Evolutionary conservation across 2,888 invertebrate species (phyloP).

Genomic region (Mayetiola destructor): DNA sequence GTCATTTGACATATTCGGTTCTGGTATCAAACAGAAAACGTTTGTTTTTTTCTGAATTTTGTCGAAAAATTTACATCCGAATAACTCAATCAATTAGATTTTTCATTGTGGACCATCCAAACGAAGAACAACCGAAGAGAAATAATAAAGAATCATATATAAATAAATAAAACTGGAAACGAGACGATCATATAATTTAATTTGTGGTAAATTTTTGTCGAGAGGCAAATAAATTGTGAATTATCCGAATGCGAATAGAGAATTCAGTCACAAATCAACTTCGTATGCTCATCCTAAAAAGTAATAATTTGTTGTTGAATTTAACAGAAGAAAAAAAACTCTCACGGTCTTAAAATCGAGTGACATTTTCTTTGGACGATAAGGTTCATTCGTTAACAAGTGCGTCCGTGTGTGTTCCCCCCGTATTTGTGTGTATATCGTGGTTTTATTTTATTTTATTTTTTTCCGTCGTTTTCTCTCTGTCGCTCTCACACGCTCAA

Average conservation of each 20-base stretch:
- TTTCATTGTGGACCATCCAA: not conserved
- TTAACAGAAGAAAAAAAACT: not conserved
- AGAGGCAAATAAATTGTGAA: not conserved
- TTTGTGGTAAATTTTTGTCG: constrained; percentile 8
- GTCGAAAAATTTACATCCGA: no score
- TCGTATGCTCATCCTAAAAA: not conserved
- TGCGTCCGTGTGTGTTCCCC: not conserved
- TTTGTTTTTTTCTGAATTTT: constrained; percentile 83
- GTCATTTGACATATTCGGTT: no score
- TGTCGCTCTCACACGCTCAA: no score
- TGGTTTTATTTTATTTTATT: no score
- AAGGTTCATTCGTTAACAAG: not conserved
- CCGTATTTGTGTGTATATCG: not conserved
- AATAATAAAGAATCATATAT: not conserved
- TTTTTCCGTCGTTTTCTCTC: no score
- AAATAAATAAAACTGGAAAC: not conserved
- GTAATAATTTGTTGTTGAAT: not conserved
- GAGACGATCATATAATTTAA: not conserved
- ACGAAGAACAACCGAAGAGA: not conserved
- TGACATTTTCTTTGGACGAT: not conserved
- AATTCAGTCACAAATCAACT: not conserved
- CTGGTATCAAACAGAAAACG: constrained; percentile 95
- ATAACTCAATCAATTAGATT: constrained; percentile 6
- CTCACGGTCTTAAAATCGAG: constrained; percentile 12
- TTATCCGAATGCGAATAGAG: not conserved